phyloP scores from a whole-genome alignment of 2,113 vertebrate species.

The Ameiurus melas region DNA sequence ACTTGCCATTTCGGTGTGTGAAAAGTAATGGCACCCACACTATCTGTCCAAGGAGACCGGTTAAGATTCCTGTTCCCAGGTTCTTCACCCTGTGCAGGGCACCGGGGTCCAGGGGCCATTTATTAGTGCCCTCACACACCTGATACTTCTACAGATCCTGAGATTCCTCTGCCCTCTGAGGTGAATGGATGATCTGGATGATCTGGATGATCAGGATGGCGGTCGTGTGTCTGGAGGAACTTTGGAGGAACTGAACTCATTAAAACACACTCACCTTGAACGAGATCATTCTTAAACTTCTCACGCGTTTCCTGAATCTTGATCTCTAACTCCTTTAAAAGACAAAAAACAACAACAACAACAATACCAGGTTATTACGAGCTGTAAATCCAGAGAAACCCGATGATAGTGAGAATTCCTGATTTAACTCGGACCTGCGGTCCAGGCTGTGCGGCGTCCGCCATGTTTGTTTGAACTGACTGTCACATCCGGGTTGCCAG shows the following conservation, averaged over 20 bases:
- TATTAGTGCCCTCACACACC: background rate
- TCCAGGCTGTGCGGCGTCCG: slow-evolving; percentile 65
- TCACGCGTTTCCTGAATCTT: slow-evolving; percentile 81
- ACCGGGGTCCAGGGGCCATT: background rate
- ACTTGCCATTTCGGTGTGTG: background rate
- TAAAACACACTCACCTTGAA: slow-evolving; percentile 76
- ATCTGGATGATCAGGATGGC: background rate
- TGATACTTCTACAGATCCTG: background rate
- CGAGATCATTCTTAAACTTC: slow-evolving; percentile 84
- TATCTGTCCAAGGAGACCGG: background rate
- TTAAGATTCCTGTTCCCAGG: background rate
- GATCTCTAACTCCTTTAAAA: slow-evolving; percentile 75
- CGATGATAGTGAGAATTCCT: background rate
- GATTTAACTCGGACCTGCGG: slow-evolving; percentile 58
- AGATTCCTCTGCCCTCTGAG: background rate
- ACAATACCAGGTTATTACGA: background rate
- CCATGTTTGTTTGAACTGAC: slow-evolving; percentile 64
- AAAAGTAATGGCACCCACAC: background rate
- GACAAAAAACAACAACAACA: slow-evolving; percentile 34
- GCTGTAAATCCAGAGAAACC: background rate
- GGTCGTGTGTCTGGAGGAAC: slow-evolving; percentile 13
- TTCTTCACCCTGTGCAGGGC: background rate
- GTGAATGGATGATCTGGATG: background rate
- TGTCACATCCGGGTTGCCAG: slow-evolving; percentile 25
- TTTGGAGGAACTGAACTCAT: slow-evolving; percentile 8